Evolutionary conservation across 2,888 invertebrate genomes (phyloP), one percentile per base, ranked within the genome.

Genomic region (Xestia ashworthii): DNA sequence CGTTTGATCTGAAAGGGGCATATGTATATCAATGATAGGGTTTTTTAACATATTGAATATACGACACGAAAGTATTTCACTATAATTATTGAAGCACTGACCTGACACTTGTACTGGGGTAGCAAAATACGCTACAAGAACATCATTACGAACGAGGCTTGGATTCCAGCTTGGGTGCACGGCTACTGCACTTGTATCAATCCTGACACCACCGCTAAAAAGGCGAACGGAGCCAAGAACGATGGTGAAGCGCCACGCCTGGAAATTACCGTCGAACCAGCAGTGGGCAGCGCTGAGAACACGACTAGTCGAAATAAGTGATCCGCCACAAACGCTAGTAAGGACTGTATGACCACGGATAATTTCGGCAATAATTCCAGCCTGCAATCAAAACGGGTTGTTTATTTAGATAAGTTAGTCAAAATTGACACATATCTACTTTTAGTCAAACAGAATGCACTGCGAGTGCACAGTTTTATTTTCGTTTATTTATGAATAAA

Each of bases 271-370:
- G 68, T 95, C 95, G 41, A 72, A 90, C 94, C 95, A 95, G 84
- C 95, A 95, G 80, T 94, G 94, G 25, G 94, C 95, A 19, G 94
- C 95, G 0, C 94, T 94, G 25, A 94, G 55, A 3, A 94, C 87
- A 93, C 53, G 0, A 94, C 84, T 80, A n/a, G 60, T 6, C 25
- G 80, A 83, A 67, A 80, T 80, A 14, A 80, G 87, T 5, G 93
- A 90, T 48, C 90, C 94, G 1, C 95, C 95, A 70, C 95, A 95
- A 5, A 94, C 85, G 53, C 84, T 83, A 5, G 4, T 3, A 25
- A 53, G 16, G 2, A 25, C 1, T 55, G 1, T 1, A 48, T 44
- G 53, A 41, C 32, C 71, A 1, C 32, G 53, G n/a, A 62, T 1
- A n/a, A 80, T 25, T 19, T 71, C 66, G 6, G 60, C 71, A 12